Base-by-base conservation (phyloP, 2,797 vertebrate genomes). In the Anomalospiza imberbis region DNA sequence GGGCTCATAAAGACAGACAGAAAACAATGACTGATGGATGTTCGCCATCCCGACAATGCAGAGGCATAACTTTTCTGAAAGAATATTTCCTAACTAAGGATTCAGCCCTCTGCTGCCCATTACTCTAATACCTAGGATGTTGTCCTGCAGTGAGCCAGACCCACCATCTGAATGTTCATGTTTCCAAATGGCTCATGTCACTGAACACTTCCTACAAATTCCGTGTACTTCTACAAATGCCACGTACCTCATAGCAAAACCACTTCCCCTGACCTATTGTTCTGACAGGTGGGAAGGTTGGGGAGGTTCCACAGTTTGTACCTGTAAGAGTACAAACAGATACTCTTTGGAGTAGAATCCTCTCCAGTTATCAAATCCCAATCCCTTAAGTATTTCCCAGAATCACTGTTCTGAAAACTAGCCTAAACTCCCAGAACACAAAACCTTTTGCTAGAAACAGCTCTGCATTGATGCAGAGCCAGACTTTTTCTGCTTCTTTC, bases 231-330 rank as follows among this genome's bases (percentile, higher is more conserved):
- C 40, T 40, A 40, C 40, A 40, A 40, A 40, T 40, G 14, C 40
- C 40, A 40, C n/a, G 7, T 13, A 15, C 8, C 12, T 20, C 25
- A 38, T 11, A 19, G 14, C 26, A 76, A 57, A 83, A 21, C n/a
- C 34, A 20, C 13, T 88, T 63, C 21, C 16, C 19, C 17, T 53
- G 9, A 34, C 12, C 10, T 11, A 10, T 22, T 0, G 0, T 44
- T 63, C 47, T 61, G 51, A 44, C 17, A 28, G 26, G 10, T 45
- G 29, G 7, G 38, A 34, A 61, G 17, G n/a, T 31, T 85, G 6
- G 5, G 14, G 29, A 24, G 17, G 40, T 28, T 58, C 9, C 40
- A 38, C 8, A 58, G 4, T 17, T 76, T 2, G 3, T 10, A 28
- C 13, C 6, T 36, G 10, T 28, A 40, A 40, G 40, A 40, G 40